These are phyloP conservation scores for Cuniculus paca DNA, from an alignment of 2,797 vertebrate species.

Conservation along the genomic window DNA sequence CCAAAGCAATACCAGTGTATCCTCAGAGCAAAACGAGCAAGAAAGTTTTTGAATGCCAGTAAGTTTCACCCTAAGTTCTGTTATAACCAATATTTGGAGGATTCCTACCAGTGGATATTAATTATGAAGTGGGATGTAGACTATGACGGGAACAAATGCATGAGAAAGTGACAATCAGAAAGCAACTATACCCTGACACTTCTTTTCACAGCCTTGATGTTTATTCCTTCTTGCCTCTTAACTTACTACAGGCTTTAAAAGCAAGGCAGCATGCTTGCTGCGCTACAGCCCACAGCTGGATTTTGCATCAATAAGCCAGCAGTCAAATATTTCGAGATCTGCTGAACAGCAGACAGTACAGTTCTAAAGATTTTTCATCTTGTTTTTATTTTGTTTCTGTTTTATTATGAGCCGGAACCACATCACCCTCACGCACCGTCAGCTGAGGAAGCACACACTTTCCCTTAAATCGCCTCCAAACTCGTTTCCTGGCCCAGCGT, in stretches of 20 bases:
- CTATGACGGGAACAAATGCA: constrained; percentile 26
- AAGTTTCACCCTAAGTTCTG: constrained; percentile 55
- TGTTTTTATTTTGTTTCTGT: constrained; percentile 62
- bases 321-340: constrained; percentile 56
- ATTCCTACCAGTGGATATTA: constrained; percentile 44
- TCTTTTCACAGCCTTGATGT: constrained; percentile 51
- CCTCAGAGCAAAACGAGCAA: constrained; percentile 49
- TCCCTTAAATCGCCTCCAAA: constrained; percentile 61
- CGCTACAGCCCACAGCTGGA: constrained; percentile 62
- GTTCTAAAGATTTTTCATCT: constrained; percentile 55
- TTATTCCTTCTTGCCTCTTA: constrained; percentile 60
- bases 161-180: constrained; percentile 51
- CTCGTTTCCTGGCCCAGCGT: constrained; percentile 72
- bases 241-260: constrained; percentile 55
- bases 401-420: constrained; percentile 51
- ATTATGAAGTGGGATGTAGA: neutral
- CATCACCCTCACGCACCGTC: constrained; percentile 46
- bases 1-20: constrained; percentile 25
- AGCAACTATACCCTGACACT: constrained; percentile 22
- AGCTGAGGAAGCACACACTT: constrained; percentile 59
- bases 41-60: constrained; percentile 59
- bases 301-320: constrained; percentile 51
- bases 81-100: constrained; percentile 40
- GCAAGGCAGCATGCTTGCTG: constrained; percentile 48
- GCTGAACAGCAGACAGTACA: constrained; percentile 11